Base-by-base conservation (phyloP, 2,888 invertebrate species). In the Danaus chrysippus region DNA sequence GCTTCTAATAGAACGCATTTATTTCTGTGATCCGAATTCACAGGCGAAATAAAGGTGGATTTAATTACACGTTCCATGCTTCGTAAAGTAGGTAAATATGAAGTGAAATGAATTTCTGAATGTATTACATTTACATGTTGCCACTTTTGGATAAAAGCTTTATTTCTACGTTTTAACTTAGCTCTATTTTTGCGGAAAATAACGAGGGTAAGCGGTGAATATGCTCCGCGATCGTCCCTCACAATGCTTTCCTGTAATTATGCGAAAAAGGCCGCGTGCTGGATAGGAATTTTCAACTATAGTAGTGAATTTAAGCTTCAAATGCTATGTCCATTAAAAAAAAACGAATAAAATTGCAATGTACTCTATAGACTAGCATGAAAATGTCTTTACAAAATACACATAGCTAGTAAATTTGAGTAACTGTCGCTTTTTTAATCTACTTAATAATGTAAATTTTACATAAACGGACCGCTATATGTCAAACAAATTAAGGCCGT, bases 231-330 rank as follows among this genome's bases (percentile, higher is more conserved):
- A 76, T 72, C 69, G 74, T 70, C 70, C 73, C 74, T 74, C 76
- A 87, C 86, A 87, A 87, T 89, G 84, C 84, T 82, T 81, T 83
- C 76, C 83, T 78, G 84, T 86, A 84, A 88, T 89, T 87, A 87
- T 83, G 79, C 78, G 77, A 78, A 77, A 82, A 82, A 83, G 76
- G 77, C 78, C 76, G 78, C 75, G 63, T 67, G 63, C 67, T 58
- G 68, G 69, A 66, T 68, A 65, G 61, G 58, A 58, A 58, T 64
- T 56, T 54, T 49, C 56, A 55, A 17, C 11, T 60, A 74, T 41
- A 42, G 52, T 49, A 58, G 34, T 49, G 34, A 49, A 42, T 55
- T 62, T 55, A 56, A 59, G 52, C 42, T 3, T 34, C 13, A 46
- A 54, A 44, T 49, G 17, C 17, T 17, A 17, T 49, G 11, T 17